A percentile compares a stretch with the other conserved stretches of the same genome.
phyloP scores from a whole-genome alignment of 2,888 invertebrate species.

The Drosophila infuscata region DNA sequence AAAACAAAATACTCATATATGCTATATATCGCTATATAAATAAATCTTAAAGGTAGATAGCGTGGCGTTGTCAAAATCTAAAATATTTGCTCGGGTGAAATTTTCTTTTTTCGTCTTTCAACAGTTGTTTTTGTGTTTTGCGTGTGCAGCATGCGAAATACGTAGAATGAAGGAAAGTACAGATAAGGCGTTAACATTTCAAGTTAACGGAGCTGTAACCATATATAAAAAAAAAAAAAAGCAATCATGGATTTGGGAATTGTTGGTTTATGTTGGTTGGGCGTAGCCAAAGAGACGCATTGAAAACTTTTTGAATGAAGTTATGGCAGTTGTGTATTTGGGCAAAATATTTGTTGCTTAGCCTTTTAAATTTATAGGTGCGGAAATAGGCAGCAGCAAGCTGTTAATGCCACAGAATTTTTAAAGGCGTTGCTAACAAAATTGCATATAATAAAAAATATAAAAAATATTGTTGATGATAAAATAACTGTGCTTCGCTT shows the following conservation, averaged over 20 bases:
- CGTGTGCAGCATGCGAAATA: slow-evolving; percentile 75
- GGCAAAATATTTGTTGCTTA: slow-evolving; percentile 3
- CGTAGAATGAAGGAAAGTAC: slow-evolving; percentile 64
- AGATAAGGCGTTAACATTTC: slow-evolving; percentile 65
- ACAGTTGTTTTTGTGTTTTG: slow-evolving; percentile 42
- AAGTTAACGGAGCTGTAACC: slow-evolving; percentile 61
- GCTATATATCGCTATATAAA: slow-evolving; percentile 4
- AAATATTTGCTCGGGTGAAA: slow-evolving; percentile 68
- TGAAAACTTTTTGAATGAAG: slow-evolving; percentile 29
- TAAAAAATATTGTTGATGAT: too few relatives aligned
- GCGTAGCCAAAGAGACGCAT: slow-evolving; percentile 34
- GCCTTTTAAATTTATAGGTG: slow-evolving; percentile 13
- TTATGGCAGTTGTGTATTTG: slow-evolving; percentile 32
- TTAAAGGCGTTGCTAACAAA: not conserved
- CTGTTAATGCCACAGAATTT: not conserved
- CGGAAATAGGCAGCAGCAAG: slow-evolving; percentile 25
- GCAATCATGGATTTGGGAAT: slow-evolving; percentile 29
- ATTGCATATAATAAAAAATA: not conserved
- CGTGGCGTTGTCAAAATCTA: slow-evolving; percentile 49
- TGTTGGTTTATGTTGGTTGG: slow-evolving; percentile 29
- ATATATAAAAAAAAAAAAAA: slow-evolving; percentile 36
- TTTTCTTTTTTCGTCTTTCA: slow-evolving; percentile 44
- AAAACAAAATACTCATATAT: slow-evolving; percentile 39
- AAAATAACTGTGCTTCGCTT: not conserved
- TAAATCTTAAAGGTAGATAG: slow-evolving; percentile 13